Evolutionary conservation across 2,113 vertebrate species (phyloP).

Genomic region (Megaceryle maxima): DNA sequence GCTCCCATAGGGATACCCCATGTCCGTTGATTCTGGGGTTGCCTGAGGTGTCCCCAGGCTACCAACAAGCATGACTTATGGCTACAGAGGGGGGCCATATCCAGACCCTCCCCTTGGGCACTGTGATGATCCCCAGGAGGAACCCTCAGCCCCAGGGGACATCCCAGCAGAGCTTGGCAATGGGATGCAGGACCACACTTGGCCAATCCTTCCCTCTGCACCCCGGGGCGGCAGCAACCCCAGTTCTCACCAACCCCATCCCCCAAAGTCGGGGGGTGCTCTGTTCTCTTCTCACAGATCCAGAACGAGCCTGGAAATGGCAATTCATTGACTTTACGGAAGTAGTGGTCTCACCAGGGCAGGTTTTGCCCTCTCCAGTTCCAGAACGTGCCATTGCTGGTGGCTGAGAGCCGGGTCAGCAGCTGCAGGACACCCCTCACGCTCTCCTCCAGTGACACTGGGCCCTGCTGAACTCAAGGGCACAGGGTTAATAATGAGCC

Average conservation of each 20-base stretch:
- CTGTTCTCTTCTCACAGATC: background rate
- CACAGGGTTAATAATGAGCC: too few species aligned
- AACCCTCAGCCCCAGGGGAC: too few species aligned
- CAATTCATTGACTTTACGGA: background rate
- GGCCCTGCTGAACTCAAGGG: too few species aligned
- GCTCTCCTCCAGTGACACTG: background rate
- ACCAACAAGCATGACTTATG: background rate
- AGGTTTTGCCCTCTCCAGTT: slow-evolving; percentile 49
- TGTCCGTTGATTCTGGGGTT: accelerated
- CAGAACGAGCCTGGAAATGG: background rate
- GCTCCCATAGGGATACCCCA: too few species aligned
- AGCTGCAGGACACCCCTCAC: background rate
- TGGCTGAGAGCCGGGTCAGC: background rate
- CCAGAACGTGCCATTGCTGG: slow-evolving; percentile 50
- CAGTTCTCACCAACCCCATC: background rate
- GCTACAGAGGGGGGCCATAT: accelerated
- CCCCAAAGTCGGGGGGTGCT: accelerated
- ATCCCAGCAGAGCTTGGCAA: background rate
- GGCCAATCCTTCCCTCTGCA: background rate
- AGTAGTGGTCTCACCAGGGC: background rate
- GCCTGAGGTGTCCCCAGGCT: background rate
- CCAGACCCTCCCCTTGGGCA: background rate
- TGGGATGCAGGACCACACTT: background rate
- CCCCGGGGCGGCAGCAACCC: too few species aligned
- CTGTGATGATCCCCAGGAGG: accelerated